Evolutionary conservation across 2,113 vertebrate species (phyloP), one percentile per base, ranked within the genome.

Genomic region (Glaucomys volans): DNA sequence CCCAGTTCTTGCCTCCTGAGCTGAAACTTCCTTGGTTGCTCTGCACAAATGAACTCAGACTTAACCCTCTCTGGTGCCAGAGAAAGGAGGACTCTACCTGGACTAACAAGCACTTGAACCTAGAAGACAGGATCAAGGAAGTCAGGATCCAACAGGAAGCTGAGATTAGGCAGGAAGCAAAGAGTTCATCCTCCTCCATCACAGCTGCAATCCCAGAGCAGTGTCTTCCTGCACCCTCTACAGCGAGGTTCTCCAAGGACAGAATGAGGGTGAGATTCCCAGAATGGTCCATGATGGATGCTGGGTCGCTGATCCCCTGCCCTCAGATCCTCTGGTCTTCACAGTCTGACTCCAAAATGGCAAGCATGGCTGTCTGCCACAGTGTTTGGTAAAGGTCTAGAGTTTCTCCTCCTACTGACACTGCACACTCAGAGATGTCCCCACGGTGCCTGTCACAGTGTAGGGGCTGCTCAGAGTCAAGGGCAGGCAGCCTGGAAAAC

Each of bases 11-110:
- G 26, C 47, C 76, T 57, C 57, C 69, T 12, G 32, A 47, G 69
- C 9, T 7, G 17, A 32, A 8, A 37, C 67, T 17, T 69, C 44
- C 59, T 2, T 17, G 50, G 50, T 24, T 2, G 10, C 47, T 75
- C 89, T 22, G 32, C 44, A 69, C 37, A 40, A 57, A 40, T 16
- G 4, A 37, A 13, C 69, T 59, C 84, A 69, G 69, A 89, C 35
- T 52, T 50, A 40, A 62, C 42, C 42, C 24, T 12, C 2, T 0
- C 17, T 12, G 12, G 75, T 57, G 30, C 12, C 72, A 4, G 14
- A 77, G 35, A 44, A 42, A 84, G 80, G 32, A 35, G 17, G 44
- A 13, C 64, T 92, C 95, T 87, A 96, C 97, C 93, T 88, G 87
- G 32, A 32, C 67, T 76, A 59, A 96, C 76, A 14, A 62, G 66